Evolutionary conservation across 92 coral and sea anemone species (phyloP), one percentile per base, ranked within the genome.

Genomic region (Parazoanthus atlanticus): DNA sequence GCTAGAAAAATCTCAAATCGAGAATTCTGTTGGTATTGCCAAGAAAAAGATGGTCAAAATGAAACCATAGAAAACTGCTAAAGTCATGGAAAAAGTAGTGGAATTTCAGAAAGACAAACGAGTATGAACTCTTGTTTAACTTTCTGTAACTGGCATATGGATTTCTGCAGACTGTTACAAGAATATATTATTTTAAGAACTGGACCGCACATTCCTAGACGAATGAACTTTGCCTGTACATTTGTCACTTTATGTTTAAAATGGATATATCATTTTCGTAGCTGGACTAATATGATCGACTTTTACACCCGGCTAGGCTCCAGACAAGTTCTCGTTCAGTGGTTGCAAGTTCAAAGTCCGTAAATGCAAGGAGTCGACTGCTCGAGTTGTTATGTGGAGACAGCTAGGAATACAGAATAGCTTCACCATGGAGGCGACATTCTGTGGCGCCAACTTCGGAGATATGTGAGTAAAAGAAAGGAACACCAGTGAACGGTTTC

Each of bases 351-450:
- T 97, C 86, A 92, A 94, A 86, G 99, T 97, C 74, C 98, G 98
- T 77, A 97, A 95, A 90, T 94, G 98, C 92, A 97, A 97, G 81
- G 99, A 97, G 71, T 94, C 98, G 7, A 97, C 99, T 7, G 99
- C 99, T 11, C 98, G 99, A 32, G 99, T 97, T 30, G 99, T 97
- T 49, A 97, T 97, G 99, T 97, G 99, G 99, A 94, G 94, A 15
- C 99, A 97, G 83, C 92, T 97, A 80, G 99, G 99, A 3, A 96
- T 97, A 58, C 81, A 92, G 49, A 97, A 97, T 88, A 97, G 99
- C 78, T 97, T 97, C 85, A 97, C 99, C 3, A 97, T 97, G 99
- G 99, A 97, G 90, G 99, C 99, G 3, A 97, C 99, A 0, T 95
- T 97, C 65, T 97, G 99, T 89, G 99, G 99, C 65, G 94, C 99